phyloP scores from a whole-genome alignment of 2,113 vertebrate genomes.

The Haplochromis burtoni region DNA sequence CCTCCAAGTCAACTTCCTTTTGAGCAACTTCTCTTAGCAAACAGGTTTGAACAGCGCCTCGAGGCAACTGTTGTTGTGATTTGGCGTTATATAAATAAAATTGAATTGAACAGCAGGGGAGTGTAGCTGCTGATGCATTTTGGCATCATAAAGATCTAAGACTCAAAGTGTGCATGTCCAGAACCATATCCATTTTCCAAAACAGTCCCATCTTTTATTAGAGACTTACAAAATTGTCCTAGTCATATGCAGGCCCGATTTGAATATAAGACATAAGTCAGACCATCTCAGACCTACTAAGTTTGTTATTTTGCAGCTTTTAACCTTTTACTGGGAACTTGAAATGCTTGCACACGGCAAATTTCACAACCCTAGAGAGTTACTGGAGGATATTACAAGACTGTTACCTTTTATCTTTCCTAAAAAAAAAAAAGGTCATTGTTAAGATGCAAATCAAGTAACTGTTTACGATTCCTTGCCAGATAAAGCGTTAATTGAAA shows the following conservation, averaged over 20 bases:
- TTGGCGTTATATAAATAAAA: neutral
- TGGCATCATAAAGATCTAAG: neutral
- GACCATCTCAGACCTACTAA: neutral
- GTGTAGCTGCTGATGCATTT: neutral
- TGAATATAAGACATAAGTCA: neutral
- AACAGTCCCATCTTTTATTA: neutral
- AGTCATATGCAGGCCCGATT: neutral
- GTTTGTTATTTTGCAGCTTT: neutral
- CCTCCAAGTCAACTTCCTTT: neutral
- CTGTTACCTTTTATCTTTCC: neutral
- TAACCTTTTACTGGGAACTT: neutral
- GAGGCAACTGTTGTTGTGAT: neutral
- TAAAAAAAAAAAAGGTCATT: neutral
- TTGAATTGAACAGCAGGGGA: neutral
- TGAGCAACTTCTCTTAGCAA: neutral
- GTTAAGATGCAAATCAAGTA: neutral
- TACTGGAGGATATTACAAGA: neutral
- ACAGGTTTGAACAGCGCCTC: neutral
- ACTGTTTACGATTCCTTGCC: neutral
- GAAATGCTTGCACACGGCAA: neutral
- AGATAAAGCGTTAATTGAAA: neutral
- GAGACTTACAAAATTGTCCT: neutral
- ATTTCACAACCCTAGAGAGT: neutral
- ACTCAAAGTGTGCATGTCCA: neutral
- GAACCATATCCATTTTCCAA: neutral